These are phyloP conservation scores for Eupithecia inturbata DNA, from an alignment of 2,888 invertebrate genomes.

Conservation along the genomic window DNA sequence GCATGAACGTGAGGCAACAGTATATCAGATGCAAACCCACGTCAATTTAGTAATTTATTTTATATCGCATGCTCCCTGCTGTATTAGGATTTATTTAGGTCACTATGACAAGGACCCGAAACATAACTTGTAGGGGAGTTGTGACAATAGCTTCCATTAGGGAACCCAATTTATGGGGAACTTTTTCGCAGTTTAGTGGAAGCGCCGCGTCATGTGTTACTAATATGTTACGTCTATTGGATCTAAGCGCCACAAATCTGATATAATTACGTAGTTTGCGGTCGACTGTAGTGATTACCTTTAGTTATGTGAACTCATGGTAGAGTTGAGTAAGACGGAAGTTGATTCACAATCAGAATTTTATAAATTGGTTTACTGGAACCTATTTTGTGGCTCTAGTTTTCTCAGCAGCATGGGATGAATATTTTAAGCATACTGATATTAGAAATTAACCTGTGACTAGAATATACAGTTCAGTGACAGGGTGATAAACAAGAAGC, in stretches of 20 bases:
- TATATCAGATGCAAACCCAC: constrained; percentile 25
- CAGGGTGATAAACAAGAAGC: neutral
- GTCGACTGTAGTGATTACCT: constrained; percentile 30
- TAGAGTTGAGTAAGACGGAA: constrained; percentile 7
- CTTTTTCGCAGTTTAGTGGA: constrained; percentile 41
- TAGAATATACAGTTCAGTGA: neutral
- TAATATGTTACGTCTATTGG: constrained; percentile 29
- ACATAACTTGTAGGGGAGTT: constrained; percentile 47
- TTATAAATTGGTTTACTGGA: neutral
- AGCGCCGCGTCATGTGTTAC: constrained; percentile 32
- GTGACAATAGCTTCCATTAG: constrained; percentile 51
- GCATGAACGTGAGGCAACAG: constrained; percentile 21
- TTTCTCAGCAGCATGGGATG: neutral
- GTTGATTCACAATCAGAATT: constrained; percentile 1
- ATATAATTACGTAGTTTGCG: constrained; percentile 19
- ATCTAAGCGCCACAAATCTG: constrained; percentile 19
- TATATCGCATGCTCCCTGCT: constrained; percentile 20
- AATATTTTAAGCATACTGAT: neutral
- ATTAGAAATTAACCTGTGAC: neutral
- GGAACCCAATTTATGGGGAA: constrained; percentile 46
- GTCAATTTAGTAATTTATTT: constrained; percentile 29
- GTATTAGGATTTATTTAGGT: constrained; percentile 48
- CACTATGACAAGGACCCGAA: constrained; percentile 44
- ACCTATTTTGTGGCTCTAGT: neutral
- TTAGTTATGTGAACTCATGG: constrained; percentile 36